phyloP scores from a whole-genome alignment of 2,888 invertebrate species.

The Periphyllus acericola region DNA sequence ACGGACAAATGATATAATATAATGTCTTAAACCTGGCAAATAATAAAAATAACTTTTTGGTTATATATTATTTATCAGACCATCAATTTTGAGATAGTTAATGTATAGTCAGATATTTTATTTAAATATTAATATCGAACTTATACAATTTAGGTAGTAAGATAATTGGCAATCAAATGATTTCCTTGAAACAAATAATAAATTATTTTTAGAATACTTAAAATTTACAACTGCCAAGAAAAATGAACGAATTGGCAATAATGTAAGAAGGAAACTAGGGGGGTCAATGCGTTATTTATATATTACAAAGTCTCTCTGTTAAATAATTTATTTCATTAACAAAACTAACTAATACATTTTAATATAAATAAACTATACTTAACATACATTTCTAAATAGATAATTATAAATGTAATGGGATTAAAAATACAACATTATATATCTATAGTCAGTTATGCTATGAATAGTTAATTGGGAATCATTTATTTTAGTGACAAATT shows the following conservation, averaged over 20 bases:
- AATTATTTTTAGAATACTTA: conserved; percentile 46
- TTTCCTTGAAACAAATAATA: conserved; percentile 51
- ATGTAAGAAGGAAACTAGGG: conserved; percentile 1
- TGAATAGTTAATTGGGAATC: neutral
- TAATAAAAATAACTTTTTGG: too few relatives aligned
- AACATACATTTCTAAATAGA: neutral
- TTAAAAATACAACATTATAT: neutral
- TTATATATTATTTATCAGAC: too few relatives aligned
- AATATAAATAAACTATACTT: neutral
- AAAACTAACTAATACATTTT: neutral
- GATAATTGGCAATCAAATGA: conserved; percentile 48
- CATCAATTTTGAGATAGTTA: too few relatives aligned
- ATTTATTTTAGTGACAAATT: neutral
- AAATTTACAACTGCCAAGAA: conserved; percentile 51
- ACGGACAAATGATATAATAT: too few relatives aligned
- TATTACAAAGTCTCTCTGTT: neutral
- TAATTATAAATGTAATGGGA: neutral
- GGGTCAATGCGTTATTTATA: conserved; percentile 46
- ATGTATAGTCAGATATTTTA: neutral
- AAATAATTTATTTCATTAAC: neutral
- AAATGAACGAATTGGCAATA: conserved; percentile 44
- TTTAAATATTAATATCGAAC: neutral
- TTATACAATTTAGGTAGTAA: conserved; percentile 27
- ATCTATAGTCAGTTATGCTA: neutral
- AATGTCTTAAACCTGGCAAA: too few relatives aligned